These are phyloP conservation scores for Penaeus chinensis DNA, from an alignment of 1,140 invertebrate genomes.

Conservation along the genomic window DNA sequence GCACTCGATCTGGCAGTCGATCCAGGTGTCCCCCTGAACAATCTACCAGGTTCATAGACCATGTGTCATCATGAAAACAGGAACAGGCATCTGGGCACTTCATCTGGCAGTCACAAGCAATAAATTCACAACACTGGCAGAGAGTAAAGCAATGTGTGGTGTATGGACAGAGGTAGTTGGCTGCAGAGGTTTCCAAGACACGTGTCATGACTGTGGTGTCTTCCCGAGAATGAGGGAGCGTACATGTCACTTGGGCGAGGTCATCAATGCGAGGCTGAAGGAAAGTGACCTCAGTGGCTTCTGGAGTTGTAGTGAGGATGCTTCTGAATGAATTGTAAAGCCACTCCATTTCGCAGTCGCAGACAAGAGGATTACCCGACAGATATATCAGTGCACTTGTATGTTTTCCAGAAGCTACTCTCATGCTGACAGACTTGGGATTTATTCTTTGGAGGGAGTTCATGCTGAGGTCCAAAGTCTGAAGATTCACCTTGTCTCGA, in stretches of 20 bases:
- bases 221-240: slow-evolving; percentile 67
- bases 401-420: slow-evolving; percentile 77
- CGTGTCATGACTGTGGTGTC: slow-evolving; percentile 66
- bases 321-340: slow-evolving; percentile 83
- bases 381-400: slow-evolving; percentile 89
- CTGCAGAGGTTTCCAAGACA: slow-evolving; percentile 79
- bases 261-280: slow-evolving; percentile 85
- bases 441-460: slow-evolving; percentile 83
- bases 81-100: slow-evolving; percentile 90
- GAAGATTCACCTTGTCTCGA: slow-evolving; percentile 83
- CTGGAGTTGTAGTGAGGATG: slow-evolving; percentile 75
- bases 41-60: slow-evolving; percentile 91
- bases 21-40: slow-evolving; percentile 82
- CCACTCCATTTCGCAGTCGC: slow-evolving; percentile 89
- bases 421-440: slow-evolving; percentile 79
- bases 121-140: slow-evolving; percentile 94
- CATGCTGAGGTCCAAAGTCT: slow-evolving; percentile 87
- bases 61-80: slow-evolving; percentile 92
- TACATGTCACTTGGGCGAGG: slow-evolving; percentile 76
- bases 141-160: slow-evolving; percentile 92
- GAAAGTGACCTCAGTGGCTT: slow-evolving; percentile 75
- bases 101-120: slow-evolving; percentile 96
- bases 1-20: slow-evolving; percentile 83
- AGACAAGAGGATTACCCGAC: slow-evolving; percentile 88
- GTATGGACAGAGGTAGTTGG: slow-evolving; percentile 91